Conservation (phyloP, 2,888 invertebrate genomes). For the Eulithis prunata region DNA sequence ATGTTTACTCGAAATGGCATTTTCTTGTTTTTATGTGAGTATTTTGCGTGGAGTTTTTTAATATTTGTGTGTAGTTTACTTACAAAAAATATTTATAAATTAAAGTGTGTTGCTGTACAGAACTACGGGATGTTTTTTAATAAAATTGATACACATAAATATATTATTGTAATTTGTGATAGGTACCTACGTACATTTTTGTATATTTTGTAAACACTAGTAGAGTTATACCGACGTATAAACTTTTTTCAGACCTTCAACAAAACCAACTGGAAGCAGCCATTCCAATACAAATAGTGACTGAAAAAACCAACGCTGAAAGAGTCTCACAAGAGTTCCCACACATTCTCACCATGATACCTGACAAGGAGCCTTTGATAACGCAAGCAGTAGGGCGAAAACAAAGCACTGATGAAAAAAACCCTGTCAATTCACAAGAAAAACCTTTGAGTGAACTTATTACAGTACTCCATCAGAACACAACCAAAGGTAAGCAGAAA, state of each 20-base stretch:
- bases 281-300: slow-evolving; percentile 26
- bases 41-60: neutral
- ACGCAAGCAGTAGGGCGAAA: neutral
- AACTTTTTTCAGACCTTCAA: slow-evolving; percentile 17
- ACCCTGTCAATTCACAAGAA: neutral
- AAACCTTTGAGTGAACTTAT: neutral
- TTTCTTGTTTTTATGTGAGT: slow-evolving; percentile 31
- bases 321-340: slow-evolving; percentile 1
- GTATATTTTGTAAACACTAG: too few relatives aligned
- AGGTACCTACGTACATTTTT: too few relatives aligned
- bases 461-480: neutral
- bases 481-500: neutral
- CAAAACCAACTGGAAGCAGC: slow-evolving; percentile 18
- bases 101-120: neutral
- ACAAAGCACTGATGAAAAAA: neutral
- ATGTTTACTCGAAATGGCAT: slow-evolving; percentile 23
- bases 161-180: too few relatives aligned
- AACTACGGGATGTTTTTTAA: neutral
- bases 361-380: slow-evolving; percentile 49
- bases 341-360: slow-evolving; percentile 44
- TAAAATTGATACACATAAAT: too few relatives aligned
- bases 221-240: too few relatives aligned
- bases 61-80: neutral
- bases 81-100: neutral
- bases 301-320: slow-evolving; percentile 19